phyloP scores from a whole-genome alignment of 2,888 invertebrate genomes.

The Dicyrtoma fusca region DNA sequence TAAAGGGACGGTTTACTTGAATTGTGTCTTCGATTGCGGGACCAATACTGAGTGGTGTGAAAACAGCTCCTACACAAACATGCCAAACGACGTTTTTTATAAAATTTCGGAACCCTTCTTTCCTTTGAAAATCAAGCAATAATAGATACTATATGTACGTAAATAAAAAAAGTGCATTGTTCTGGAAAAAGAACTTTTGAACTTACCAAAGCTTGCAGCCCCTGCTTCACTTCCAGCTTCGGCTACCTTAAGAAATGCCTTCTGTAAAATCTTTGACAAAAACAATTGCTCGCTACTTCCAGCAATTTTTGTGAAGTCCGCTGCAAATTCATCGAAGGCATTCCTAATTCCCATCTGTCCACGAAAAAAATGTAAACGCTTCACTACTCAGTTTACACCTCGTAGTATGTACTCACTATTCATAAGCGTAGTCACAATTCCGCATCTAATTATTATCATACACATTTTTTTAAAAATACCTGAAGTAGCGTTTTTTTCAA shows the following conservation, averaged over 20 bases:
- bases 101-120: background rate
- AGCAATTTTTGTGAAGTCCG: constrained; percentile 71
- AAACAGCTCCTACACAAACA: constrained; percentile 43
- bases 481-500: constrained; percentile 66
- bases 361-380: background rate
- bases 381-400: too few relatives aligned
- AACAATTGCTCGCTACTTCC: constrained; percentile 61
- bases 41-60: constrained; percentile 50
- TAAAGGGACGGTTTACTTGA: constrained; percentile 67
- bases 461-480: too few relatives aligned
- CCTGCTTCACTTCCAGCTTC: constrained; percentile 86
- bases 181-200: background rate
- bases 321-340: constrained; percentile 66
- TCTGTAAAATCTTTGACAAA: constrained; percentile 76
- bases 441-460: constrained; percentile 51
- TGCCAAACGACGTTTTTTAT: background rate
- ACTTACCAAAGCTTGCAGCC: constrained; percentile 75
- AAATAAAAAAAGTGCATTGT: background rate
- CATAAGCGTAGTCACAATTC: too few relatives aligned
- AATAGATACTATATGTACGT: background rate
- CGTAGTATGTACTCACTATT: too few relatives aligned
- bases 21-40: constrained; percentile 58
- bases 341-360: constrained; percentile 71
- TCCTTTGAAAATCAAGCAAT: too few relatives aligned
- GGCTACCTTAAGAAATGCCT: constrained; percentile 81